phyloP scores from a whole-genome alignment of 2,797 vertebrate species.

The Megaceryle alcyon region DNA sequence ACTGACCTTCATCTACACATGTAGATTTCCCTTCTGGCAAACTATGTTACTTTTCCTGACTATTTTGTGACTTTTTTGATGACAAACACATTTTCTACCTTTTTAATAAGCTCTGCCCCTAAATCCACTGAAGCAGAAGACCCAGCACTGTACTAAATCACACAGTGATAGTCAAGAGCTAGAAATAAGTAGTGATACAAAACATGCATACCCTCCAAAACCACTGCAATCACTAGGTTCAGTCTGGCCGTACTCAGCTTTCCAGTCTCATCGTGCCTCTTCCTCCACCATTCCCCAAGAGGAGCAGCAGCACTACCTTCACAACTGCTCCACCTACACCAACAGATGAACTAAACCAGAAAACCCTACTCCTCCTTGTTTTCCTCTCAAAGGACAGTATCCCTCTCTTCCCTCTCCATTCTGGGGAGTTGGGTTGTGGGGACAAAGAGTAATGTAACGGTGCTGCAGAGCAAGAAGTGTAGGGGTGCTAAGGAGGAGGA shows the following conservation, averaged over 20 bases:
- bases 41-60: background rate
- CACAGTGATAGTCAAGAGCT: background rate
- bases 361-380: background rate
- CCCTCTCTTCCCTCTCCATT: background rate
- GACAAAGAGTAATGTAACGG: background rate
- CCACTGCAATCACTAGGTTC: background rate
- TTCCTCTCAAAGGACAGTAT: background rate
- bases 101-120: background rate
- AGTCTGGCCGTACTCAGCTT: background rate
- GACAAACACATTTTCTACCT: background rate
- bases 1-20: background rate
- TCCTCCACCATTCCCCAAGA: background rate
- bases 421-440: background rate
- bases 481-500: background rate
- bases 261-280: background rate
- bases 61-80: background rate
- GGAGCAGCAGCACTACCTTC: accelerated
- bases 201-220: background rate
- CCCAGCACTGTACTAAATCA: background rate
- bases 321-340: background rate
- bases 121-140: background rate
- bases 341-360: background rate
- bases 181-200: background rate
- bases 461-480: accelerated
- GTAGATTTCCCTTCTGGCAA: background rate